A percentile compares a stretch with the other conserved stretches of the same genome.
Evolutionary conservation across 37 sponge, comb jelly and placozoan genomes (phyloP).

Genomic region (Geodia barretti): DNA sequence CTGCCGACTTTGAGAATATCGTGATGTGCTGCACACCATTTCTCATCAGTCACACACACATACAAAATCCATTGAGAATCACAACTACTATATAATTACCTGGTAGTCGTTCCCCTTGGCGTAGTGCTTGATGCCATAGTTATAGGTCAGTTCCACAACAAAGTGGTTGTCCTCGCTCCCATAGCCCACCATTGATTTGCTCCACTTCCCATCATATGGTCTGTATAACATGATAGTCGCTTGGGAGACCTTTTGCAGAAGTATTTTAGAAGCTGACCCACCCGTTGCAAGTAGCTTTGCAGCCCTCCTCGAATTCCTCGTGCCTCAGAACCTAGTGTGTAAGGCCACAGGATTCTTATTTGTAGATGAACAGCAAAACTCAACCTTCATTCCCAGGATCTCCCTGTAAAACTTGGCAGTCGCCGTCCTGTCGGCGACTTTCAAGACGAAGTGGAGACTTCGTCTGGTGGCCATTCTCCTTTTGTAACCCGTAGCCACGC

Average conservation of each 20-base stretch:
- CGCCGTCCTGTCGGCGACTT: conserved; percentile 62
- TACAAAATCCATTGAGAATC: neutral
- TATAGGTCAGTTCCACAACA: conserved; percentile 85
- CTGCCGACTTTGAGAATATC: conserved; percentile 36
- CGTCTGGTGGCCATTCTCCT: conserved; percentile 52
- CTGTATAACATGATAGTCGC: conserved; percentile 14
- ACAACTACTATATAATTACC: conserved; percentile 10
- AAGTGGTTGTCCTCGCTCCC: conserved; percentile 80
- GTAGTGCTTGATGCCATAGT: conserved; percentile 85
- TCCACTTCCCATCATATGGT: conserved; percentile 88
- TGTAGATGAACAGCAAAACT: neutral
- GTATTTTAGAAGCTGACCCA: conserved; percentile 5
- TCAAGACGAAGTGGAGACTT: conserved; percentile 81
- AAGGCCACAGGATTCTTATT: neutral
- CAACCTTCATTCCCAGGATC: conserved; percentile 73
- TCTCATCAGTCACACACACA: neutral
- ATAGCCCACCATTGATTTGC: conserved; percentile 89
- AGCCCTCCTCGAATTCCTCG: conserved; percentile 86
- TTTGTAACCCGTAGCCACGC: neutral
- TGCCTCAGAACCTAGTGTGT: conserved; percentile 61
- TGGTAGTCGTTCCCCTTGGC: conserved; percentile 72
- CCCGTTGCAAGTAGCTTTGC: conserved; percentile 77
- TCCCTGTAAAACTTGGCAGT: conserved; percentile 65
- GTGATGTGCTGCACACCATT: conserved; percentile 34
- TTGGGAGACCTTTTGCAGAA: neutral